Evolutionary conservation across 1,140 invertebrate species (phyloP).

Genomic region (Dolichoris vasculosae): DNA sequence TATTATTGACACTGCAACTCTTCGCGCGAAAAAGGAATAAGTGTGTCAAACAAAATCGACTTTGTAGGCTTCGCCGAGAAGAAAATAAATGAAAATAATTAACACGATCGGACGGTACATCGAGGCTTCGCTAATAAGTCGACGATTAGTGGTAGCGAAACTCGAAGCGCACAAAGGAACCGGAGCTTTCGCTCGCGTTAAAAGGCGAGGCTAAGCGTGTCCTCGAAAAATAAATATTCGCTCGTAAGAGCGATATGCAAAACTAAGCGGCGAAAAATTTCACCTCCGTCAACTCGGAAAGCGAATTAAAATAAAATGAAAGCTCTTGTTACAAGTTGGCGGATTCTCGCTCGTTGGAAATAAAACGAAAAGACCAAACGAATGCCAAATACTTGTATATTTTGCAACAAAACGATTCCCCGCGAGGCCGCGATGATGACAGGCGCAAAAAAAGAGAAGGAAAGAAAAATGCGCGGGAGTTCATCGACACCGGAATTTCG

Average conservation of each 20-base stretch:
- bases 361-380: not conserved
- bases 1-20: conserved; percentile 24
- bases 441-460: not conserved
- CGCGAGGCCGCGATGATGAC: not conserved
- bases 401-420: not conserved
- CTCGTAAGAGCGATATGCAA: not conserved
- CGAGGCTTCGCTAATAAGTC: too few species aligned
- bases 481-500: conserved; percentile 46
- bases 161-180: not conserved
- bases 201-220: too few species aligned
- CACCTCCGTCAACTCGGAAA: not conserved
- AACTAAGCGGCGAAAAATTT: not conserved
- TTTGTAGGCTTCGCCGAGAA: too few species aligned
- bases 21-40: not conserved
- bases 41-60: conserved; percentile 9
- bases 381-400: not conserved
- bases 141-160: too few species aligned
- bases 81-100: not conserved
- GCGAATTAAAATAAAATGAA: not conserved
- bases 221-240: too few species aligned
- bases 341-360: not conserved
- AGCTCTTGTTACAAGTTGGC: not conserved
- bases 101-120: not conserved
- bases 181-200: too few species aligned
- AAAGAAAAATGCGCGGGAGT: not conserved